Base-by-base conservation (phyloP, 2,113 vertebrate species). In the Chaenocephalus aceratus region DNA sequence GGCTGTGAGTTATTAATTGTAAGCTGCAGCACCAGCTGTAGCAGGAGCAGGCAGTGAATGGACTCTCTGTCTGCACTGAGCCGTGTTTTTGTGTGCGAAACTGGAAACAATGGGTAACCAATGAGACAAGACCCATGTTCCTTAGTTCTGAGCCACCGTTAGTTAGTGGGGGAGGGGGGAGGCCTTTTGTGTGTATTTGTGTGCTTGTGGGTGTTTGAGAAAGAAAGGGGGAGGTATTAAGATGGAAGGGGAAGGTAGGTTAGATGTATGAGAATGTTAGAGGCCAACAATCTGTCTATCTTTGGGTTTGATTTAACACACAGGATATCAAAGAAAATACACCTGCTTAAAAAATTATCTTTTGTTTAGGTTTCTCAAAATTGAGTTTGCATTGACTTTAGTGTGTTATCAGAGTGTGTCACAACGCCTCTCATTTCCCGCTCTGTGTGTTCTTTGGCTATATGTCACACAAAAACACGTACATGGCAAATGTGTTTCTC, bases 111-210 rank as follows among this genome's bases (percentile, higher is more conserved):
- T 80, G 75, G 62, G 53, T 58, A 58, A 84, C 90, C 86, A 88
- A 91, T 89, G 76, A 89, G 87, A 89, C 84, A 81, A 89, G 81
- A 88, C 87, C 62, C 79, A 15, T 89, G 86, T 87, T 90, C 44
- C 86, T 80, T 79, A 75, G 76, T 45, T 60, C 57, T 89, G 88
- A 82, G 63, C 74, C 34, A 49, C 74, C 53, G 57, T 53, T 77
- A 51, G 60, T 53, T 77, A 51, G 77, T 67, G 60, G 80, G 46
- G 75, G 72, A 68, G 44, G 2, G 63, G 26, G 59, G 34, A 73
- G 54, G 64, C 51, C 65, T 84, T 67, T 79, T 82, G 87, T 87
- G 54, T 63, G 71, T 71, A 48, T 36, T 44, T 79, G 57, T 79
- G 65, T 86, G 16, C 44, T 26, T 62, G 67, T 78, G 72, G 75